Conservation (phyloP, 2,888 invertebrate genomes). For the Apotomis turbidana region DNA sequence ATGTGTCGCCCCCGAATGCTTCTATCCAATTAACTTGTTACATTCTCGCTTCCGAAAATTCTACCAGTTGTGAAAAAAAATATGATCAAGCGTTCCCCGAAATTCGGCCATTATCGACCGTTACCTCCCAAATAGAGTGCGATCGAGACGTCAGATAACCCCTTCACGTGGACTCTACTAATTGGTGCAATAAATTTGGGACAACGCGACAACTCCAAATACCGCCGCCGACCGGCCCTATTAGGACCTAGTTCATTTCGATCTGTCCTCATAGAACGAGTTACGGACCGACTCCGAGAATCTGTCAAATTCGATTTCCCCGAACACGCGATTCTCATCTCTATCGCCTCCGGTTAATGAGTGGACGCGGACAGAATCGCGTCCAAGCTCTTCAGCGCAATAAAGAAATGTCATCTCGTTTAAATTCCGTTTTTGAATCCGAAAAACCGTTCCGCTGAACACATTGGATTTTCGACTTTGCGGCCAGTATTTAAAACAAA, state of each 20-base stretch:
- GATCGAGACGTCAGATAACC: constrained; percentile 74
- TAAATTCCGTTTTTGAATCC: constrained; percentile 74
- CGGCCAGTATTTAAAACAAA: constrained; percentile 64
- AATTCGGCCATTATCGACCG: constrained; percentile 77
- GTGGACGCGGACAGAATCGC: constrained; percentile 61
- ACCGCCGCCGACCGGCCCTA: constrained; percentile 64
- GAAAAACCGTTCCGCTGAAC: constrained; percentile 54
- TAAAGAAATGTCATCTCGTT: constrained; percentile 77
- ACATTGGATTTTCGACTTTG: constrained; percentile 63
- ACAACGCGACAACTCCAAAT: constrained; percentile 69
- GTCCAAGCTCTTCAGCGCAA: constrained; percentile 54
- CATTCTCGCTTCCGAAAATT: constrained; percentile 81
- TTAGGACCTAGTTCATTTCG: constrained; percentile 56
- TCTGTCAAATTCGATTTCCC: constrained; percentile 60
- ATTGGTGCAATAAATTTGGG: constrained; percentile 81
- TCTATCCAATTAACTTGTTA: constrained; percentile 81
- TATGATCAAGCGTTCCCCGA: constrained; percentile 71
- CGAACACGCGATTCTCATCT: constrained; percentile 63
- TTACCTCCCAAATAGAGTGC: constrained; percentile 82
- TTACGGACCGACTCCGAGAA: constrained; percentile 57
- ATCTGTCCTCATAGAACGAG: constrained; percentile 59
- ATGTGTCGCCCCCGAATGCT: constrained; percentile 71
- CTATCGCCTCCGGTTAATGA: constrained; percentile 64
- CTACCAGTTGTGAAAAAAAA: constrained; percentile 63
- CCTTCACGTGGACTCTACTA: constrained; percentile 78